Percentiles rank a stretch among this genome's conserved stretches.
These are phyloP conservation scores for Sinocyclocheilus grahami DNA, from an alignment of 2,113 vertebrate species.

Conservation along the genomic window DNA sequence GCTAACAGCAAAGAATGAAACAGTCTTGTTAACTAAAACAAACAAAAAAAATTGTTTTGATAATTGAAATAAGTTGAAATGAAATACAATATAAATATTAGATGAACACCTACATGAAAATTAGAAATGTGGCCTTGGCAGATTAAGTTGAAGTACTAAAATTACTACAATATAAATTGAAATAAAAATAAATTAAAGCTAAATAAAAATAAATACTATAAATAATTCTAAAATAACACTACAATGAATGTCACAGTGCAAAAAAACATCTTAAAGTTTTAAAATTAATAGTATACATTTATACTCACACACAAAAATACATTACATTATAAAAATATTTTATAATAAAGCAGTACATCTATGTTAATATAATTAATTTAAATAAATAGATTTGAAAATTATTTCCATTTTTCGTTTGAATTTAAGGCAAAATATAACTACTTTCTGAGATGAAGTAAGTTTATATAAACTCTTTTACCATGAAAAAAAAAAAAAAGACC, in stretches of 20 bases:
- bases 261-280: not conserved
- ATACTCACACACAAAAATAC: too few relatives aligned
- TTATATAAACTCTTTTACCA: not conserved
- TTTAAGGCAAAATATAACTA: not conserved
- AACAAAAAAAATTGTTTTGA: too few relatives aligned
- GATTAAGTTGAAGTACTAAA: not conserved
- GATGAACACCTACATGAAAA: not conserved
- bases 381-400: not conserved
- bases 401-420: too few relatives aligned
- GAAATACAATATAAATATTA: not conserved
- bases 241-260: not conserved
- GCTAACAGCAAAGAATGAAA: too few relatives aligned
- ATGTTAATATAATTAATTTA: not conserved
- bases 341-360: too few relatives aligned
- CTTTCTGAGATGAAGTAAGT: not conserved
- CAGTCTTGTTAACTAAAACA: too few relatives aligned
- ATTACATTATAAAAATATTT: too few relatives aligned
- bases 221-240: not conserved
- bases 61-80: too few relatives aligned
- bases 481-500: not conserved
- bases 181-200: not conserved
- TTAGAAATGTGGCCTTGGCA: not conserved
- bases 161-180: not conserved
- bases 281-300: too few relatives aligned
- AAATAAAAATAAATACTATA: not conserved